These are phyloP conservation scores for Anhinga rufa DNA, from an alignment of 2,113 vertebrate genomes.

Conservation along the genomic window DNA sequence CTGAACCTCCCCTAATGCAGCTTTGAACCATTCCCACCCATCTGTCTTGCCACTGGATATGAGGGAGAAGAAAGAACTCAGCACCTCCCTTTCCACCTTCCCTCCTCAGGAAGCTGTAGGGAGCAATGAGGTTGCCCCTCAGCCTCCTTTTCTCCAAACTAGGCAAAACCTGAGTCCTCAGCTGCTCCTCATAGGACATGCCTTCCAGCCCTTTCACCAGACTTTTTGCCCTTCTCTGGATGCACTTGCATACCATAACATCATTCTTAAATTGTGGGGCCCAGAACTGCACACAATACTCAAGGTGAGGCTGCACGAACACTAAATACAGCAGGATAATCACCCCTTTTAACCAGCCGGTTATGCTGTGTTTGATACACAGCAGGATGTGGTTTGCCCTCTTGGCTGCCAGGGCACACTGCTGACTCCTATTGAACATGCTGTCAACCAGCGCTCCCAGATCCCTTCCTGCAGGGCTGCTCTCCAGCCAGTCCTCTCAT, in stretches of 20 bases:
- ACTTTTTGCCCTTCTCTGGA: background rate
- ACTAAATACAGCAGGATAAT: background rate
- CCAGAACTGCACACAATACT: background rate
- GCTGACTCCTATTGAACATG: too few species aligned
- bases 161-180: too few species aligned
- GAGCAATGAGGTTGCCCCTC: background rate
- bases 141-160: background rate
- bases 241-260: background rate
- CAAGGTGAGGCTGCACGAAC: background rate
- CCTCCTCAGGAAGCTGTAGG: background rate
- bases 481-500: too few species aligned
- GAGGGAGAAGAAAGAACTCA: background rate
- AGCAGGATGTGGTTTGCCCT: too few species aligned
- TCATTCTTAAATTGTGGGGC: background rate
- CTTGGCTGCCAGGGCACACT: too few species aligned
- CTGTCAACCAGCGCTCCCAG: too few species aligned
- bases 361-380: background rate
- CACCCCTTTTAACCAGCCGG: background rate
- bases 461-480: too few species aligned
- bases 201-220: too few species aligned
- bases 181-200: too few species aligned
- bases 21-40: rapidly evolving
- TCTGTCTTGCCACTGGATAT: background rate
- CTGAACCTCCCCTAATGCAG: background rate
- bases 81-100: background rate